Evolutionary conservation across 1,140 invertebrate species (phyloP).

Genomic region (Zaprionus nigranus): DNA sequence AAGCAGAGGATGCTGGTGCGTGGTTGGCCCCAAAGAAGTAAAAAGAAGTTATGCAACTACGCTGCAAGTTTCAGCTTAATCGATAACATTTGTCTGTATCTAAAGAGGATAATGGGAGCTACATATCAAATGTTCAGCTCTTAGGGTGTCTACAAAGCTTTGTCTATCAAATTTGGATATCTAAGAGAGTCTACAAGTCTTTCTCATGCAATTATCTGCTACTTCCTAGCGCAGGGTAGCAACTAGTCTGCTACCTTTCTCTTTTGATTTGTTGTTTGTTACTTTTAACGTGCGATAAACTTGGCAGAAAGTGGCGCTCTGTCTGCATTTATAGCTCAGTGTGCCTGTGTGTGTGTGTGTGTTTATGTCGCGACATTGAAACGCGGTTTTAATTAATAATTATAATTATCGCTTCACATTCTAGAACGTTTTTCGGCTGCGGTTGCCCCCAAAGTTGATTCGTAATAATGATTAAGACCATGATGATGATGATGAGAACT

Average conservation of each 20-base stretch:
- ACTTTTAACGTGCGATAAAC: constrained; percentile 62
- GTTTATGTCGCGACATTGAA: constrained; percentile 53
- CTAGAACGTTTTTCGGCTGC: constrained; percentile 36
- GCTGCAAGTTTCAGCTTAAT: not conserved
- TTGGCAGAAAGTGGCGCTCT: constrained; percentile 35
- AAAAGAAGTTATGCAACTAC: not conserved
- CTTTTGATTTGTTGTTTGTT: constrained; percentile 15
- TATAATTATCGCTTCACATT: constrained; percentile 47
- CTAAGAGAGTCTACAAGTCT: no score
- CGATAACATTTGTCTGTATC: no score
- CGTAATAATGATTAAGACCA: constrained; percentile 16
- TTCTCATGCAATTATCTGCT: no score
- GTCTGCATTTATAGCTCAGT: constrained; percentile 2
- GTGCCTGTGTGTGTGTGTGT: constrained; percentile 13
- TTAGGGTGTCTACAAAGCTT: no score
- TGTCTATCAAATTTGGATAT: no score
- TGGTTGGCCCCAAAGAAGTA: no score
- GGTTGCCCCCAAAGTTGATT: constrained; percentile 4
- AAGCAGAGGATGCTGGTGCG: no score
- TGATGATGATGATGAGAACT: not conserved
- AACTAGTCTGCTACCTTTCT: no score
- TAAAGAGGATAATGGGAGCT: no score
- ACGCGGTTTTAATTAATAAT: constrained; percentile 75
- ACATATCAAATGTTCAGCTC: not conserved
- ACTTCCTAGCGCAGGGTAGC: no score